These are phyloP conservation scores for Hemibagrus wyckioides DNA, from an alignment of 2,113 vertebrate genomes.

Conservation along the genomic window DNA sequence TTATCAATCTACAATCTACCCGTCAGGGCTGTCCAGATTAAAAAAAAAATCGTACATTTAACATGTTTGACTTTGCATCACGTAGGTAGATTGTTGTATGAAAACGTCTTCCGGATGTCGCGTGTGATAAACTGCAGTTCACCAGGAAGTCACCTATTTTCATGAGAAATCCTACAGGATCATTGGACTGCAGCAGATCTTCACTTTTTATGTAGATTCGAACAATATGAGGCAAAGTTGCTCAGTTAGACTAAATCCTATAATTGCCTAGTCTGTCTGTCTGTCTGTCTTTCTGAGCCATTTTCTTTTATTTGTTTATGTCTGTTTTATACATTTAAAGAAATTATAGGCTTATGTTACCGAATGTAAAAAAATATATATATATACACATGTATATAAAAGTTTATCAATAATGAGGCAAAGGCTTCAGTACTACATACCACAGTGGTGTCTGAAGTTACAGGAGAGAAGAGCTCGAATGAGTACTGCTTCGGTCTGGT, in stretches of 20 bases:
- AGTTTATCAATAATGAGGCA: too few species aligned
- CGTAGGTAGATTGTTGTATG: background rate
- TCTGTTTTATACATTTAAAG: background rate
- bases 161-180: background rate
- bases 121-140: background rate
- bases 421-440: constrained; percentile 63
- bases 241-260: background rate
- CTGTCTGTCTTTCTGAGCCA: too few species aligned
- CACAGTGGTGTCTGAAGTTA: constrained; percentile 60
- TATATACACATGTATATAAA: too few species aligned
- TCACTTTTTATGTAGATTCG: background rate
- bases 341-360: background rate
- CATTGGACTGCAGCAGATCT: background rate
- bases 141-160: background rate
- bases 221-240: background rate
- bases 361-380: background rate
- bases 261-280: too few species aligned
- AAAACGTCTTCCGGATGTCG: background rate
- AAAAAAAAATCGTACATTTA: too few species aligned
- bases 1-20: background rate
- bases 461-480: constrained; percentile 67
- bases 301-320: too few species aligned
- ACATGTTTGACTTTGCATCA: too few species aligned
- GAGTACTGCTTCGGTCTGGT: constrained; percentile 66
- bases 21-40: background rate